Conservation (phyloP, 2,888 invertebrate species). For the Ophraella communa region DNA sequence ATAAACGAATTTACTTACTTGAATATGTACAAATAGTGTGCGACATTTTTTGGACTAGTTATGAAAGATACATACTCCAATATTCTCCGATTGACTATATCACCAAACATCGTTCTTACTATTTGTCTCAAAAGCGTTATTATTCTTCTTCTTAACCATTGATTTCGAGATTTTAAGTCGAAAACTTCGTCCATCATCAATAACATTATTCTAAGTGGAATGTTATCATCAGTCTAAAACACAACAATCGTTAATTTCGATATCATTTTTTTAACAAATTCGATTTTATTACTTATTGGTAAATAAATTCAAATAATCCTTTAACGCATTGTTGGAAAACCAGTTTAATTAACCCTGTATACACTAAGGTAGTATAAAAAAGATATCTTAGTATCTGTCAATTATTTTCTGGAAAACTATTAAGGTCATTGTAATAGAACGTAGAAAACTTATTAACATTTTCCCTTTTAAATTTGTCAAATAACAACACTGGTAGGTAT, state of each 20-base stretch:
- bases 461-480: no score
- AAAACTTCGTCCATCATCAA: constrained; percentile 86
- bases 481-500: no score
- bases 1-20: constrained; percentile 66
- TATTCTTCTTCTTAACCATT: constrained; percentile 80
- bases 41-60: constrained; percentile 88
- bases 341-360: no score
- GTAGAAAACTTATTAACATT: no score
- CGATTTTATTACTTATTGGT: not conserved
- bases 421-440: no score
- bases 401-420: no score
- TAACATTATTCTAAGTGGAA: constrained; percentile 80
- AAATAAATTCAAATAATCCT: no score
- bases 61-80: constrained; percentile 85
- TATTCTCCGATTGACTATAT: constrained; percentile 85
- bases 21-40: constrained; percentile 83
- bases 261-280: not conserved
- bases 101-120: constrained; percentile 80
- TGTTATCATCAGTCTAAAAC: constrained; percentile 70
- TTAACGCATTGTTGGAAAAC: no score
- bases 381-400: no score
- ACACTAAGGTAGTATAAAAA: no score
- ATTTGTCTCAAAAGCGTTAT: constrained; percentile 78
- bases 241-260: constrained; percentile 5
- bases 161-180: constrained; percentile 79